These are phyloP conservation scores for Maniola jurtina DNA, from an alignment of 1,140 invertebrate genomes.

Conservation along the genomic window DNA sequence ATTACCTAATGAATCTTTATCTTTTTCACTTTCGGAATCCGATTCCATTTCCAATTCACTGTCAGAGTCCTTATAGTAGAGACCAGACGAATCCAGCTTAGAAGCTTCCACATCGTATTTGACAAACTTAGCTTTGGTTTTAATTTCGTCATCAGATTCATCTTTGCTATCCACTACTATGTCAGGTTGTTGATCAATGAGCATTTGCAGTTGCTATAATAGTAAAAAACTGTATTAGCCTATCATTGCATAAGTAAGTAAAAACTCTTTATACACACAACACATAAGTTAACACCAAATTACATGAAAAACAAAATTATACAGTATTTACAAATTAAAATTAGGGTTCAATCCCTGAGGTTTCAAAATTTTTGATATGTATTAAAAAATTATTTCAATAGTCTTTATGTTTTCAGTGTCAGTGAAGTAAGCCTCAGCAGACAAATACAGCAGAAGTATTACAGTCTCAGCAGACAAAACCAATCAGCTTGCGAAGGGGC, in stretches of 20 bases:
- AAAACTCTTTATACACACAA: too few species aligned
- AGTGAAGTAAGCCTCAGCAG: too few species aligned
- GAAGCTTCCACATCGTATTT: constrained; percentile 85
- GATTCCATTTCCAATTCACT: constrained; percentile 83
- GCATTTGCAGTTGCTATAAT: constrained; percentile 45
- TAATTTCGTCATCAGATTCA: constrained; percentile 81
- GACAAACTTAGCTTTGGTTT: constrained; percentile 78
- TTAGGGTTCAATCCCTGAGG: too few species aligned
- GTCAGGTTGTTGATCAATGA: constrained; percentile 84
- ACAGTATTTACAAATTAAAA: too few species aligned
- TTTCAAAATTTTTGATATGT: too few species aligned
- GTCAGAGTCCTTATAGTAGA: constrained; percentile 86
- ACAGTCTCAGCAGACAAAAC: too few species aligned
- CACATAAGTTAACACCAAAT: too few species aligned
- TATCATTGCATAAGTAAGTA: not conserved
- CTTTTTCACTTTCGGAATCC: constrained; percentile 78
- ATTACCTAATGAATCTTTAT: constrained; percentile 82
- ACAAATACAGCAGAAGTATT: too few species aligned
- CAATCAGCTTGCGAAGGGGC: too few species aligned
- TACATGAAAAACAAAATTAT: too few species aligned
- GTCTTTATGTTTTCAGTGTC: too few species aligned
- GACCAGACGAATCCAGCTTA: constrained; percentile 85
- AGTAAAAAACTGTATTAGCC: constrained; percentile 7
- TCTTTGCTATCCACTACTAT: constrained; percentile 82
- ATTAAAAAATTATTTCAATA: too few species aligned